Conservation (phyloP, 2,888 invertebrate species). For the Latheticus oryzae region DNA sequence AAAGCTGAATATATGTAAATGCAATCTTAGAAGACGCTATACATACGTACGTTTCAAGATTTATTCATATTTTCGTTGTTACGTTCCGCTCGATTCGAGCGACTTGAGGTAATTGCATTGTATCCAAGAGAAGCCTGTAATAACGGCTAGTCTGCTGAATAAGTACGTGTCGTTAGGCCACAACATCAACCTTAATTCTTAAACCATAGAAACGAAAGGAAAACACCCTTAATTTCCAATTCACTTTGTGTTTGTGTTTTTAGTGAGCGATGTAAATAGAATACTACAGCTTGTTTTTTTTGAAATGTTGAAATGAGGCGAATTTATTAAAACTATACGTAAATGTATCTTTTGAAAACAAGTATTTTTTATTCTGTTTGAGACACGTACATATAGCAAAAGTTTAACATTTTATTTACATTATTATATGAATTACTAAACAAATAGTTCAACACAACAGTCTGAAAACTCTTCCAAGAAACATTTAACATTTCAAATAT, state of each 20-base stretch:
- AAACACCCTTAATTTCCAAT: constrained; percentile 38
- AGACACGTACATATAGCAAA: no score
- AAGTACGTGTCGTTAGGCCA: constrained; percentile 33
- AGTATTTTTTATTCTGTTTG: no score
- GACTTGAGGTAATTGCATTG: constrained; percentile 27
- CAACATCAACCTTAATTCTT: constrained; percentile 34
- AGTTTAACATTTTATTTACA: constrained; percentile 27
- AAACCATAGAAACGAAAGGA: constrained; percentile 36
- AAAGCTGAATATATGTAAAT: constrained; percentile 27
- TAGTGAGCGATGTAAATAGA: constrained; percentile 24
- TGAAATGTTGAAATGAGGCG: constrained; percentile 24
- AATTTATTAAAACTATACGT: constrained; percentile 33
- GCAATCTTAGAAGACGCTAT: constrained; percentile 30
- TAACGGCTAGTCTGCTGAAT: constrained; percentile 27
- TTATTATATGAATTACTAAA: constrained; percentile 29
- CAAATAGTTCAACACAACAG: constrained; percentile 22
- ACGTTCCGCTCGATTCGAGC: constrained; percentile 30
- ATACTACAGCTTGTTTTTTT: constrained; percentile 27
- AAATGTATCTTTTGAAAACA: no score
- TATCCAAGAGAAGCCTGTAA: constrained; percentile 29
- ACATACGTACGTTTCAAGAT: constrained; percentile 18
- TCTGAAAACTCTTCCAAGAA: constrained; percentile 35
- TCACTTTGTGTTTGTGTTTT: constrained; percentile 39
- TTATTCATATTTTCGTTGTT: constrained; percentile 29
- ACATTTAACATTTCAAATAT: constrained; percentile 40